These are phyloP conservation scores for Dipodomys ordii DNA, from an alignment of 2,113 vertebrate genomes.

Conservation along the genomic window DNA sequence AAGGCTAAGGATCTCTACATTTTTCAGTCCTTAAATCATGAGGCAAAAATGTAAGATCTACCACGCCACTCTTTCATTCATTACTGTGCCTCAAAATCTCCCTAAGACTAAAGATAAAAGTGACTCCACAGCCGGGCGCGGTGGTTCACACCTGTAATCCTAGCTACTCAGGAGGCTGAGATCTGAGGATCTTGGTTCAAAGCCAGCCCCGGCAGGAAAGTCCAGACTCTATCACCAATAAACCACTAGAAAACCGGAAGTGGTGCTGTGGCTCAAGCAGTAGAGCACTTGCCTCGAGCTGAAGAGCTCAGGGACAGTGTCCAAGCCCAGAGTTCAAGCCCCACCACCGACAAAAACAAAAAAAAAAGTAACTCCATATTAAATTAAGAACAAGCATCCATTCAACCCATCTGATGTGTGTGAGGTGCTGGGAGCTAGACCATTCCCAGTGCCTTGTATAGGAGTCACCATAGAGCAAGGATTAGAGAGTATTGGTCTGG, in stretches of 20 bases:
- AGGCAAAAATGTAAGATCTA: background rate
- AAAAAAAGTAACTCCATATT: background rate
- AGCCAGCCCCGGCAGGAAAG: too few species aligned
- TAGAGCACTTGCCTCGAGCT: too few species aligned
- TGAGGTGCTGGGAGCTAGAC: background rate
- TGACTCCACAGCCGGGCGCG: background rate
- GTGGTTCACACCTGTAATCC: too few species aligned
- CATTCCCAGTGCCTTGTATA: background rate
- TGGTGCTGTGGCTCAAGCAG: too few species aligned
- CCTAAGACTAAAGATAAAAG: constrained; percentile 29
- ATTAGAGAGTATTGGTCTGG: background rate
- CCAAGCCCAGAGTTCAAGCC: too few species aligned
- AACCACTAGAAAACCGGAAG: too few species aligned
- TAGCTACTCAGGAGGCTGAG: too few species aligned
- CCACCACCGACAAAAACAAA: too few species aligned
- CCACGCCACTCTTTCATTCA: background rate
- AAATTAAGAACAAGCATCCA: background rate
- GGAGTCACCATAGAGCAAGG: background rate
- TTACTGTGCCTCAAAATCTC: background rate
- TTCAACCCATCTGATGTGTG: background rate
- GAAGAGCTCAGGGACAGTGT: too few species aligned
- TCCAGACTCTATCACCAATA: too few species aligned
- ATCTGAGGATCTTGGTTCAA: too few species aligned
- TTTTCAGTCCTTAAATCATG: background rate
- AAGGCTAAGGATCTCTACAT: background rate